phyloP scores from a whole-genome alignment of 2,797 vertebrate genomes.

The Tragopan temminckii region DNA sequence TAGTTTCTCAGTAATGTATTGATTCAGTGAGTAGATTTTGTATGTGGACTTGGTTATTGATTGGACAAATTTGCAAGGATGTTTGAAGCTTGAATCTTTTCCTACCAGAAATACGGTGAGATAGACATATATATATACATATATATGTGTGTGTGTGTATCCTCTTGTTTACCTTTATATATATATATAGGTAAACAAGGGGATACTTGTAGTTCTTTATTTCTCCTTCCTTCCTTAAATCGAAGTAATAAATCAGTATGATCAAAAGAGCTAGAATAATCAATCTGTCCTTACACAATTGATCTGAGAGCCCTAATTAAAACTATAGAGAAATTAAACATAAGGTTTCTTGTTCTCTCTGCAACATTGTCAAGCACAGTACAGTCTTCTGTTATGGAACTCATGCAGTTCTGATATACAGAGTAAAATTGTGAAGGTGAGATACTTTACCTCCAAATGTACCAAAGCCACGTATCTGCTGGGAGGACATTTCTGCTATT shows the following conservation, averaged over 20 bases:
- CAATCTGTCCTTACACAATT: slow-evolving; percentile 5
- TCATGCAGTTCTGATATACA: background rate
- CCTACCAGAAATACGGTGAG: background rate
- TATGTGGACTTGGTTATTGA: background rate
- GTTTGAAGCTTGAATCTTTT: background rate
- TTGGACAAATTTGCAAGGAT: background rate
- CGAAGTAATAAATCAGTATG: slow-evolving; percentile 14
- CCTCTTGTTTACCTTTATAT: background rate
- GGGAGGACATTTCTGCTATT: slow-evolving; percentile 23
- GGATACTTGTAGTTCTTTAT: background rate
- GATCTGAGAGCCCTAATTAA: slow-evolving; percentile 49
- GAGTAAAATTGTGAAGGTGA: slow-evolving; percentile 16
- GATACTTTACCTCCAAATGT: slow-evolving; percentile 4
- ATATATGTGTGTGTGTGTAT: background rate
- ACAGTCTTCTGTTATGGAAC: background rate
- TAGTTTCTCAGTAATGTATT: background rate
- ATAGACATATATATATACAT: background rate
- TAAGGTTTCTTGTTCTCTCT: background rate
- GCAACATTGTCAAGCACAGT: background rate
- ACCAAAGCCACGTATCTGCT: background rate
- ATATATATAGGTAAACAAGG: background rate
- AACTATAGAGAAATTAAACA: slow-evolving; percentile 12
- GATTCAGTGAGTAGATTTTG: background rate
- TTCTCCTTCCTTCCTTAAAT: background rate
- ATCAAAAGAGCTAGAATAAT: slow-evolving; percentile 40